Evolutionary conservation across 2,113 vertebrate genomes (phyloP).

Genomic region (Aldabrachelys gigantea): DNA sequence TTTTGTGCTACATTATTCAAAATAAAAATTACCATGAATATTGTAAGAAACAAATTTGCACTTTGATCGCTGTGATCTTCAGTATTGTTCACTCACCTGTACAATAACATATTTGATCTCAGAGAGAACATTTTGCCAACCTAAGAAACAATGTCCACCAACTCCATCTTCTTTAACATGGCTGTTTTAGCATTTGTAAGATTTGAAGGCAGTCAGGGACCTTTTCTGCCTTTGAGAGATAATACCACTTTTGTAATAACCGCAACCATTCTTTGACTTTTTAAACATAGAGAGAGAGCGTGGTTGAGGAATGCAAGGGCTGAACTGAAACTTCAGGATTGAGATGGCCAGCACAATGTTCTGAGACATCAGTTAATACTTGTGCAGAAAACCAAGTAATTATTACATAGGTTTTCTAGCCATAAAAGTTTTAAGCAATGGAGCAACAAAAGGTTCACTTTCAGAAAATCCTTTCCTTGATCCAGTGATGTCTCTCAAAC

Average conservation of each 20-base stretch:
- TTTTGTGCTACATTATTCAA: neutral
- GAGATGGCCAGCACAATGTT: neutral
- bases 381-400: neutral
- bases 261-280: neutral
- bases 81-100: neutral
- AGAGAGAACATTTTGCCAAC: neutral
- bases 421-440: neutral
- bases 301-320: neutral
- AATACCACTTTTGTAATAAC: neutral
- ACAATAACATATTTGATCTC: neutral
- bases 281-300: neutral
- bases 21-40: neutral
- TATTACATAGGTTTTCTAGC: neutral
- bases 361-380: neutral
- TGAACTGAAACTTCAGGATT: neutral
- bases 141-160: neutral
- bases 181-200: neutral
- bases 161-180: neutral
- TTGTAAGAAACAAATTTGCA: neutral
- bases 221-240: neutral
- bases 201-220: neutral
- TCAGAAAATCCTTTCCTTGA: neutral
- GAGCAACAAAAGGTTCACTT: neutral
- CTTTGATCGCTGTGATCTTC: neutral
- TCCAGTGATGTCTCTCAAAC: neutral